Conservation (phyloP, 2,888 invertebrate species). For the Yponomeuta malinellus region DNA sequence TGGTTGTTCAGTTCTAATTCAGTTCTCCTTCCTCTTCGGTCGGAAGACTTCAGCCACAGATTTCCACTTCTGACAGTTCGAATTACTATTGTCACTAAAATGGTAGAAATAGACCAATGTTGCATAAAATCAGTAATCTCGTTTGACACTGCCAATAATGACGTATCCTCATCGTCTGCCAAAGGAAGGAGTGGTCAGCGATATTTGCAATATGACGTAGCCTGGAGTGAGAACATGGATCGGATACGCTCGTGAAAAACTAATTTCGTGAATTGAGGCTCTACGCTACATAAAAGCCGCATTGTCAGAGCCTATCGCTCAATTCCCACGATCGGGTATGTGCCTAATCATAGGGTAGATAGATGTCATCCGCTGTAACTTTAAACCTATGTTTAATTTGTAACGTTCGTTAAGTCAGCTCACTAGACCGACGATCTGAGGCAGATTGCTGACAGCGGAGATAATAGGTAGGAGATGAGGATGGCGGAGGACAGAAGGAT, state of each 20-base stretch:
- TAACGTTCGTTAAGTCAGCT: background rate
- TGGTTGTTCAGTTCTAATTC: too few species aligned
- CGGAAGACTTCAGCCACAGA: too few species aligned
- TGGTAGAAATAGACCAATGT: too few species aligned
- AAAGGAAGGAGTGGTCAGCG: conserved; percentile 24
- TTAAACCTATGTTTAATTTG: background rate
- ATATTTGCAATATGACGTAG: conserved; percentile 19
- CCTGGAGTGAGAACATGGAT: conserved; percentile 32
- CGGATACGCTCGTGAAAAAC: conserved; percentile 43
- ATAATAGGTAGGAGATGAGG: too few species aligned
- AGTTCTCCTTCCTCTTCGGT: too few species aligned
- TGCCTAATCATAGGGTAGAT: conserved; percentile 17
- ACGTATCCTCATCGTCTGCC: background rate
- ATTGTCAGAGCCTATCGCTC: conserved; percentile 42
- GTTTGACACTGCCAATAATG: background rate
- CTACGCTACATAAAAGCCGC: conserved; percentile 43
- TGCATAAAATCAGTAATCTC: background rate
- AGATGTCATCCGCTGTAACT: background rate
- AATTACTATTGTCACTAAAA: too few species aligned
- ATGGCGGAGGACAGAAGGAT: too few species aligned
- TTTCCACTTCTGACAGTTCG: too few species aligned
- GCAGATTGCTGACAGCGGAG: too few species aligned
- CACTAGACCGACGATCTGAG: too few species aligned
- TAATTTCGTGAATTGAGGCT: conserved; percentile 53
- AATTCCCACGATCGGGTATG: conserved; percentile 40